Percentiles rank a stretch among this genome's conserved stretches.
phyloP scores from a whole-genome alignment of 1,140 invertebrate genomes.

The Spodoptera litura region DNA sequence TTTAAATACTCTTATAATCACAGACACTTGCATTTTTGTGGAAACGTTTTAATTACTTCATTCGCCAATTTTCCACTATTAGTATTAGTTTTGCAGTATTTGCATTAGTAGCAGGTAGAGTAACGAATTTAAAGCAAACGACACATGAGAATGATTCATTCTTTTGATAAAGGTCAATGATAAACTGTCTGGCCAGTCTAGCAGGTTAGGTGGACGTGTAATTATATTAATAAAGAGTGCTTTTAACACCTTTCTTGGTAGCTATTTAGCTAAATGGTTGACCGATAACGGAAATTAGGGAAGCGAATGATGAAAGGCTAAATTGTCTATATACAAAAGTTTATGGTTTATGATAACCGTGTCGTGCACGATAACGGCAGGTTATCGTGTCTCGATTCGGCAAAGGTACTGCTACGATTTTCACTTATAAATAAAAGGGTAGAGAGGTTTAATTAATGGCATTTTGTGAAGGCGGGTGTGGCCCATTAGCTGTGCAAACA shows the following conservation, averaged over 20 bases:
- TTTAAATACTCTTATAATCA: conserved; percentile 24
- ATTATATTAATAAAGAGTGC: background rate
- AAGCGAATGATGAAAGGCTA: conserved; percentile 8
- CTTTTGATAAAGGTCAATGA: conserved; percentile 42
- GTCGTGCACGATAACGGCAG: conserved; percentile 28
- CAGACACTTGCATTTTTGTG: no score
- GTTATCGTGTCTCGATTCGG: conserved; percentile 22
- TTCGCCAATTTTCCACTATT: background rate
- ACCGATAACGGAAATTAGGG: conserved; percentile 27
- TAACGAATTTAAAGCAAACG: background rate
- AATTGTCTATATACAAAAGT: conserved; percentile 4
- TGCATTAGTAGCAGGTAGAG: background rate
- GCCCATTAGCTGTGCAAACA: conserved; percentile 75
- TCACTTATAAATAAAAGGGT: conserved; percentile 26
- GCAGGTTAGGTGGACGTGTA: conserved; percentile 5
- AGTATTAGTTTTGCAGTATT: background rate
- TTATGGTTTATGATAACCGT: conserved; percentile 2
- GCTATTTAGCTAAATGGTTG: background rate
- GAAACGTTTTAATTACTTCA: background rate
- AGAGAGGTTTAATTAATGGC: conserved; percentile 59
- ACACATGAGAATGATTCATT: conserved; percentile 21
- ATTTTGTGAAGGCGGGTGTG: conserved; percentile 61
- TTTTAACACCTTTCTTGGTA: background rate
- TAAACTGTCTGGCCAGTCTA: conserved; percentile 25
- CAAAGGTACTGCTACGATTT: conserved; percentile 28